Conservation (phyloP, 2,888 invertebrate genomes). For the Drosophila maculinotata region DNA sequence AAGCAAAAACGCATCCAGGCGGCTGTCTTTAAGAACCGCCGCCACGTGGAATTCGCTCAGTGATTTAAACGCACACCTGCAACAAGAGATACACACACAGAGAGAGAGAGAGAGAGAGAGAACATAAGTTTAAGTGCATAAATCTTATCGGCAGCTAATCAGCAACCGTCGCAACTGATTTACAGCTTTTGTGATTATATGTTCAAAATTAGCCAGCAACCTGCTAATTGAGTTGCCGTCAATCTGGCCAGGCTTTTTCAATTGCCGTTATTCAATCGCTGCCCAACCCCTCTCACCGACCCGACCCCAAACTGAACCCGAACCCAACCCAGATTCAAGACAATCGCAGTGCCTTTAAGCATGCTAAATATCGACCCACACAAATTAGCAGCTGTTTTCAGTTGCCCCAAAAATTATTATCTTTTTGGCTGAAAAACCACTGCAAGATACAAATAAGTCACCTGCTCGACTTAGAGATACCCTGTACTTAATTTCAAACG, state of each 20-base stretch:
- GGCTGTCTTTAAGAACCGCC: slow-evolving; percentile 85
- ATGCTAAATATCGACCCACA: slow-evolving; percentile 53
- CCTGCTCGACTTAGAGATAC: too few relatives aligned
- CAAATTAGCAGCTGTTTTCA: slow-evolving; percentile 42
- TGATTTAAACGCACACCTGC: slow-evolving; percentile 71
- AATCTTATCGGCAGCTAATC: slow-evolving; percentile 24
- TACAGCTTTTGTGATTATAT: slow-evolving; percentile 13
- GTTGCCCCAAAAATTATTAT: slow-evolving; percentile 15
- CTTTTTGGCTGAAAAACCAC: too few relatives aligned
- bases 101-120: neutral
- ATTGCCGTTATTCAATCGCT: slow-evolving; percentile 24
- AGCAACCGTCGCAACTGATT: slow-evolving; percentile 15
- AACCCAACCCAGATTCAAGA: slow-evolving; percentile 36
- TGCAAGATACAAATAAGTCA: neutral
- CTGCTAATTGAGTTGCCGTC: slow-evolving; percentile 46
- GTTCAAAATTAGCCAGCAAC: slow-evolving; percentile 9
- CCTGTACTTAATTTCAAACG: too few relatives aligned
- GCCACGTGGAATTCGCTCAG: slow-evolving; percentile 72
- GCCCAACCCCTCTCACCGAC: neutral
- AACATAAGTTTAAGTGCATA: slow-evolving; percentile 3
- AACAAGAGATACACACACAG: slow-evolving; percentile 20
- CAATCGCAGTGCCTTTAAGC: slow-evolving; percentile 33
- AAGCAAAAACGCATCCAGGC: slow-evolving; percentile 96
- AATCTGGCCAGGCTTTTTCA: slow-evolving; percentile 20
- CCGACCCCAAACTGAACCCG: neutral